Evolutionary conservation across 2,797 vertebrate species (phyloP), one percentile per base, ranked within the genome.

Genomic region (Rallus crepitans): DNA sequence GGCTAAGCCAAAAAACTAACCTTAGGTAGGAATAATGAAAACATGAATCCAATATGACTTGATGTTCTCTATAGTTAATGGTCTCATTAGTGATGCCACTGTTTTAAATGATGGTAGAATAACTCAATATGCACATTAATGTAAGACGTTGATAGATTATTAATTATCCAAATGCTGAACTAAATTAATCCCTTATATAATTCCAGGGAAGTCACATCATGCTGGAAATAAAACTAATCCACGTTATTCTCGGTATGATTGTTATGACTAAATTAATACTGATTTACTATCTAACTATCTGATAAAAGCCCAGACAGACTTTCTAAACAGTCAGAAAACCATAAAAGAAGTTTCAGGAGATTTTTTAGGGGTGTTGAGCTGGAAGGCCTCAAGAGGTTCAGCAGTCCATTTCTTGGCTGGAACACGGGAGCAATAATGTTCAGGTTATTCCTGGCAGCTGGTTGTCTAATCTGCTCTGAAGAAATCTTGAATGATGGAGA

Each of bases 11-110:
- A 93, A 93, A 96, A 95, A 81, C 79, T 72, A 96, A 87, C 37
- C 93, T 91, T 71, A 92, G 94, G 82, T 73, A 87, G 89, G 96
- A 97, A 92, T 95, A 91, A 96, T 94, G 81, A 97, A 97, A 96
- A 96, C 25, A 60, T 80, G 86, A 96, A 97, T 97, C 64, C 86
- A 92, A n/a, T 64, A 80, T 90, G 87, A 87, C 85, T 94, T 91
- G 83, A 94, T 79, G 69, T 64, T 92, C 68, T 90, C 85, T 93
- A 56, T 86, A 94, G 65, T 96, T 97, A 97, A 96, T 97, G 90
- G 95, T 95, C 93, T 96, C 76, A 96, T 97, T 97, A 97, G 89
- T 73, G 92, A 88, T 80, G 89, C 83, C 85, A 91, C 94, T 15
- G 12, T 87, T 97, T 98, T 94, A 94, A 97, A 95, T 94, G 88